Evolutionary conservation across 2,888 invertebrate species (phyloP).

Genomic region (Oscheius sp.): DNA sequence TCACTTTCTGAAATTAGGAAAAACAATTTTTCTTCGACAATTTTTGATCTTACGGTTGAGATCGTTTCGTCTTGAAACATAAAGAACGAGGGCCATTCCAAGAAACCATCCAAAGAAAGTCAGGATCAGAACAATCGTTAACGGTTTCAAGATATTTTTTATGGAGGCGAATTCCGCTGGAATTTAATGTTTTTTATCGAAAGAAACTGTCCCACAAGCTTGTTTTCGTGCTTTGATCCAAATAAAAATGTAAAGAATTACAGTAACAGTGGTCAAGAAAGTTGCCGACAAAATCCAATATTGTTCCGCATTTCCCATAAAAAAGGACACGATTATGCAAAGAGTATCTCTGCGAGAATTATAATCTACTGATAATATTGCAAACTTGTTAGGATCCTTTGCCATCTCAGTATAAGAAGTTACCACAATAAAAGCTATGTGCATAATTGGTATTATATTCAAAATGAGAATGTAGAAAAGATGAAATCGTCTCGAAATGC

Average conservation of each 20-base stretch:
- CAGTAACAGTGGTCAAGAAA: background rate
- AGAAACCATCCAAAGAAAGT: constrained; percentile 11
- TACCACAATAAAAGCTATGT: background rate
- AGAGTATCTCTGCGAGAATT: constrained; percentile 9
- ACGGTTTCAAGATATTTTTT: constrained; percentile 3
- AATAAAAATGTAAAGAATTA: background rate
- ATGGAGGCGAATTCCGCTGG: background rate
- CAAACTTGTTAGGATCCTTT: background rate
- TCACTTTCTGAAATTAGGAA: constrained; percentile 8
- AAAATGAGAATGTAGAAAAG: background rate
- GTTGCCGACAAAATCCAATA: constrained; percentile 3
- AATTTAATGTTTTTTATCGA: no score
- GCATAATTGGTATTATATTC: background rate
- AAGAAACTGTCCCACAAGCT: no score
- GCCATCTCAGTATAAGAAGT: background rate
- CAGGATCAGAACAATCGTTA: background rate
- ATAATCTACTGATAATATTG: no score
- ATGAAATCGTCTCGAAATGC: background rate
- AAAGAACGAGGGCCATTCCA: background rate
- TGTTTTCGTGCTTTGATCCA: background rate
- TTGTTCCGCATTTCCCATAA: background rate
- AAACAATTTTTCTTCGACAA: no score
- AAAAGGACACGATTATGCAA: constrained; percentile 12
- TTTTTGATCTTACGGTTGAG: background rate
- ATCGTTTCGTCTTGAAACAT: background rate